These are phyloP conservation scores for Didymodactylos carnosus DNA, from an alignment of 2,888 invertebrate genomes.

Conservation along the genomic window DNA sequence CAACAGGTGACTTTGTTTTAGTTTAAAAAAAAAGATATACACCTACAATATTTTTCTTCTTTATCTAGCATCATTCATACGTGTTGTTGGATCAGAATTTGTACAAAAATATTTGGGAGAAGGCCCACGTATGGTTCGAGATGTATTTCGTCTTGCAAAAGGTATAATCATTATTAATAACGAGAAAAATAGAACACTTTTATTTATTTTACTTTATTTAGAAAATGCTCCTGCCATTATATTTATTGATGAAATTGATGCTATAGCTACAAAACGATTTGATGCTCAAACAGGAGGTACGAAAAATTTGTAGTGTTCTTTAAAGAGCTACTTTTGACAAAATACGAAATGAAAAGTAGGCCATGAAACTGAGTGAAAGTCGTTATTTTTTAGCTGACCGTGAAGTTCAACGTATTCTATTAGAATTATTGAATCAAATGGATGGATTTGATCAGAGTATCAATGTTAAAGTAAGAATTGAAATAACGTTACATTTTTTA, in stretches of 20 bases:
- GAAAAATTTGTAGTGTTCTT: background rate
- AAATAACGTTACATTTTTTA: no score
- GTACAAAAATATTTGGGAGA: constrained; percentile 98
- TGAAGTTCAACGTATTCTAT: constrained; percentile 86
- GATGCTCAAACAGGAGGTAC: constrained; percentile 77
- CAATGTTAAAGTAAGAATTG: constrained; percentile 84
- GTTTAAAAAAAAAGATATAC: no score
- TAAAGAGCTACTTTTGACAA: background rate
- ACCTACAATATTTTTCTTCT: no score
- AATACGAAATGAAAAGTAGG: no score
- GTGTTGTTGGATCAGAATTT: constrained; percentile 98
- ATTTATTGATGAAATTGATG: constrained; percentile 98
- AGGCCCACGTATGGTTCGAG: constrained; percentile 95
- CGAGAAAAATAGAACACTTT: background rate
- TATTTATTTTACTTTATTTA: background rate
- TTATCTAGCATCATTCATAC: constrained; percentile 67
- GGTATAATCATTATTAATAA: no score
- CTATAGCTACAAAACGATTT: constrained; percentile 94
- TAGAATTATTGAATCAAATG: constrained; percentile 96
- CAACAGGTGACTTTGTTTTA: constrained; percentile 41
- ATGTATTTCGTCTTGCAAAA: constrained; percentile 91
- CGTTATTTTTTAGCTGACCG: constrained; percentile 51
- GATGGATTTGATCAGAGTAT: constrained; percentile 99
- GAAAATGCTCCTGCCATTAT: constrained; percentile 98
- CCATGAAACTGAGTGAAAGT: no score